phyloP scores from a whole-genome alignment of 2,797 vertebrate genomes.

The Cebuella pygmaea region DNA sequence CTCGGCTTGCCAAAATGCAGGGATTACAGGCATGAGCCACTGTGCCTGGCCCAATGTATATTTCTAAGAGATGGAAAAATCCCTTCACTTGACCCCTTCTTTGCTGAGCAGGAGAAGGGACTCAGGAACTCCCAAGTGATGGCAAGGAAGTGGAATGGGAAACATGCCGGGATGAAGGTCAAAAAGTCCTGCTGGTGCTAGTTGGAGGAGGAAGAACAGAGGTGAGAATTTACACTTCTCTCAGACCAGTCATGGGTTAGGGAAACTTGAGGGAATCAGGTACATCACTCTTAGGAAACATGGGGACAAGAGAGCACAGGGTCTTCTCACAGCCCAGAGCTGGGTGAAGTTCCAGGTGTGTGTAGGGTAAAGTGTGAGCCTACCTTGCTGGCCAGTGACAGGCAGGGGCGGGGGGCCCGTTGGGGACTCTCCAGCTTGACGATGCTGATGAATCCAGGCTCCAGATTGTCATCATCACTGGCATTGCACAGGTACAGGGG shows the following conservation, averaged over 20 bases:
- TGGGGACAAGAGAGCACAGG: background rate
- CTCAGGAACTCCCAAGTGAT: background rate
- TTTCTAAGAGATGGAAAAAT: background rate
- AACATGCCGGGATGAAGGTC: background rate
- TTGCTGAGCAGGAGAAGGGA: background rate
- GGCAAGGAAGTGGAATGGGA: background rate
- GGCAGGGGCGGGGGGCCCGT: conserved; percentile 91
- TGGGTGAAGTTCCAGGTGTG: background rate
- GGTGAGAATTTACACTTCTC: background rate
- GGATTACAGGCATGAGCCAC: too few relatives aligned
- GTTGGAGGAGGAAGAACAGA: background rate
- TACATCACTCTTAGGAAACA: background rate
- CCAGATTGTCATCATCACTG: conserved; percentile 95
- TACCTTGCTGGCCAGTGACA: conserved; percentile 95
- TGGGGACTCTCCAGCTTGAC: conserved; percentile 95
- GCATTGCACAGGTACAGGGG: conserved; percentile 98
- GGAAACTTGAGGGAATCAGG: background rate
- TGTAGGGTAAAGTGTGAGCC: background rate
- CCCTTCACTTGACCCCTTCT: background rate
- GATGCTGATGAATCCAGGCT: conserved; percentile 95
- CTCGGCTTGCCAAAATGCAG: too few relatives aligned
- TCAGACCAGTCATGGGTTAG: background rate
- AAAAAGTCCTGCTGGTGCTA: background rate
- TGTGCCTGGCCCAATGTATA: background rate
- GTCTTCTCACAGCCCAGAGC: background rate